A percentile compares a stretch with the other conserved stretches of the same genome.
These are phyloP conservation scores for Merluccius polli DNA, from an alignment of 2,797 vertebrate genomes.

Conservation along the genomic window DNA sequence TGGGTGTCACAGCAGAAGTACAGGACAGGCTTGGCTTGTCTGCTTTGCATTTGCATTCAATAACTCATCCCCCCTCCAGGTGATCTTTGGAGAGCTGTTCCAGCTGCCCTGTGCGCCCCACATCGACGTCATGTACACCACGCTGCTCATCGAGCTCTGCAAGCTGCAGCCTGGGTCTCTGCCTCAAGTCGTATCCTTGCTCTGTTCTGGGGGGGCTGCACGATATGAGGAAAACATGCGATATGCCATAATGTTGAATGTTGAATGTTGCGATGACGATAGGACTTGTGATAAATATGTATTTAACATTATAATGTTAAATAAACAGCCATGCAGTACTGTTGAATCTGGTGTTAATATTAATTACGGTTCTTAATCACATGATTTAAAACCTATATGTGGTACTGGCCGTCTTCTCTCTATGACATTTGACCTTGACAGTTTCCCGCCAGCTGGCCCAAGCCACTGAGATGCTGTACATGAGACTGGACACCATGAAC, in stretches of 20 bases:
- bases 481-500: conserved; percentile 98
- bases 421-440: conserved; percentile 67
- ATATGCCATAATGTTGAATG: too few species aligned
- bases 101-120: conserved; percentile 87
- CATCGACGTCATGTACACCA: conserved; percentile 95
- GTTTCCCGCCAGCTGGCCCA: conserved; percentile 84
- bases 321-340: background rate
- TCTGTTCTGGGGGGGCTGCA: background rate
- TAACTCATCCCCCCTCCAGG: conserved; percentile 61
- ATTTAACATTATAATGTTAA: background rate
- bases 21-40: background rate
- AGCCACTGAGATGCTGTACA: conserved; percentile 98
- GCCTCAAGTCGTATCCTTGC: conserved; percentile 97
- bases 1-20: background rate
- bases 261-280: too few species aligned
- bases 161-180: conserved; percentile 96
- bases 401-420: background rate
- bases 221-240: too few species aligned
- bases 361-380: too few species aligned
- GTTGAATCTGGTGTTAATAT: background rate
- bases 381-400: background rate
- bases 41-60: background rate
- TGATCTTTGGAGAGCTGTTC: conserved; percentile 94
- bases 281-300: too few species aligned
- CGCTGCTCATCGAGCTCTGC: conserved; percentile 94